Evolutionary conservation across 2,888 invertebrate species (phyloP).

Genomic region (Tupiocoris notatus): DNA sequence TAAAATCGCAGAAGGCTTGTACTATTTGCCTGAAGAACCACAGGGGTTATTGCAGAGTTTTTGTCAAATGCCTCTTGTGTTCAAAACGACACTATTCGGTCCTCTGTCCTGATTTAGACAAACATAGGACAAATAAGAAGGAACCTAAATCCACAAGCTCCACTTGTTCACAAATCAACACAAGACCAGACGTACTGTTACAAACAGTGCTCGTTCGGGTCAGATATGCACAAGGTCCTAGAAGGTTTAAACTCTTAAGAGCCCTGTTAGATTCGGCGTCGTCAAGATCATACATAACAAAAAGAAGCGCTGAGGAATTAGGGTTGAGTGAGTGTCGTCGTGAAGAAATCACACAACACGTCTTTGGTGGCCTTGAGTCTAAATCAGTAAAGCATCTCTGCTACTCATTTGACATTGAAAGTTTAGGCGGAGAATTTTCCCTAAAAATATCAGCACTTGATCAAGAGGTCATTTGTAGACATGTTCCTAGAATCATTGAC

Average conservation of each 20-base stretch:
- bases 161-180: slow-evolving; percentile 2
- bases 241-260: neutral
- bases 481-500: neutral
- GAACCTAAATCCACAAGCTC: no score
- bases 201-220: neutral
- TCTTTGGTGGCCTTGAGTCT: neutral
- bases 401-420: neutral
- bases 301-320: neutral
- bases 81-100: no score
- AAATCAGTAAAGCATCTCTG: neutral
- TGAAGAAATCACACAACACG: neutral
- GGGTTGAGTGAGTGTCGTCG: neutral
- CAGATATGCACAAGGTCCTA: neutral
- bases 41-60: no score
- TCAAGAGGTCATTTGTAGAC: neutral
- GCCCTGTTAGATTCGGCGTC: slow-evolving; percentile 2
- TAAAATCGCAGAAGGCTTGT: no score
- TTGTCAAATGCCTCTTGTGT: no score
- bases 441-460: neutral
- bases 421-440: neutral
- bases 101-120: no score
- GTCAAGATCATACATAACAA: neutral
- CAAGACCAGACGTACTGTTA: neutral
- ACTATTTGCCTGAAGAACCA: no score
- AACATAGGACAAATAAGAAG: no score